Evolutionary conservation across 2,797 vertebrate genomes (phyloP), one percentile per base, ranked within the genome.

Genomic region (Ptychobarbus kaznakovi): DNA sequence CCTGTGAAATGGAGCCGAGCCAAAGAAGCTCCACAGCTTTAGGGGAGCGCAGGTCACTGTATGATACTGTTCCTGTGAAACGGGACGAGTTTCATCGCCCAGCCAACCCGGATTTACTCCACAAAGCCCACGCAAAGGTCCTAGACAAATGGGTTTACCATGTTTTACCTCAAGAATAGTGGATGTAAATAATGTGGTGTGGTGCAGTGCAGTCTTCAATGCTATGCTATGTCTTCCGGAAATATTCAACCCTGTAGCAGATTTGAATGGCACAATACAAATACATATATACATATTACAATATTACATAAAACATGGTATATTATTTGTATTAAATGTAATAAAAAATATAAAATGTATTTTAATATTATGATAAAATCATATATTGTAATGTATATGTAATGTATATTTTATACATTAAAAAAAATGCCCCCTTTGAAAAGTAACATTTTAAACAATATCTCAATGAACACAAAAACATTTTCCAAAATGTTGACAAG

Each of bases 1-100:
- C 72, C 80, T 69, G 74, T n/a, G 83, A 80, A 79, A 78, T 83
- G 88, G 75, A 85, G 35, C 15, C 5, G 16, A 25, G 86, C 69
- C 88, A 85, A 63, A 51, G 58, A 72, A 61, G 32, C 61, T 76
- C 63, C 10, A 44, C 53, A 40, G 53, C n/a, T 75, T 76, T 32
- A 32, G 72, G 18, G 49, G 25, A 42, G 58, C 66, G 32, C 78
- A 75, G 84, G 63, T 58, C 76, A 6, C 73, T 72, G 73, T 42
- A 63, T 46, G 80, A 86, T 70, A 44, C 25, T 51, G 44, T 28
- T 79, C 13, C 32, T 63, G 63, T 56, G 16, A 66, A 65, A 68
- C 73, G 0, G 32, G n/a, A 16, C 40, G 73, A 68, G 32, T 40
- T 10, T 53, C 32, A 81, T 38, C 5, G 6, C 20, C 20, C 44